Base-by-base conservation (phyloP, 2,113 vertebrate genomes). In the Percina caprodes region DNA sequence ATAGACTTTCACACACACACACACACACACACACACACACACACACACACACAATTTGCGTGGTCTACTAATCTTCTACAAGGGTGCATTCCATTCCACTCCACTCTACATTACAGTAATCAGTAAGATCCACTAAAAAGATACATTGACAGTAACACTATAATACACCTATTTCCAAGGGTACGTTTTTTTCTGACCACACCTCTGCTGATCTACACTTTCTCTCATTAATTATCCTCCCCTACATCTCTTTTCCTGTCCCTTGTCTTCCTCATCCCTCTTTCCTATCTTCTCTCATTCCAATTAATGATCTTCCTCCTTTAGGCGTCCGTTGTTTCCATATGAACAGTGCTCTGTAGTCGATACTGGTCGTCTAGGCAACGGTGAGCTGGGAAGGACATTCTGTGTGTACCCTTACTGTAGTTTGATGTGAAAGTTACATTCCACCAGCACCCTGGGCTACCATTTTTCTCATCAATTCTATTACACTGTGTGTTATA, bases 301-400 rank as follows among this genome's bases (percentile, higher is more conserved):
- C 90, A 94, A 94, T 95, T 94, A 95, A 93, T 86, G 86, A 86
- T 89, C 87, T 78, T 87, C 85, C 87, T 92, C 90, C 91, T 93
- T 91, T 87, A 94, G 92, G 94, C 92, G 93, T 94, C 89, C 55
- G 69, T 87, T 90, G 94, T 95, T 94, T 93, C 94, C 92, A 95
- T 94, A 91, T 93, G 88, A 94, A 94, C 94, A 76, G 87, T 82
- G 83, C 86, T 93, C 89, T 86, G 90, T 91, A 92, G 93, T 93
- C 92, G 79, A 92, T 86, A 80, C 62, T 45, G 33, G 94, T 94
- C n/a, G 87, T 87, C 92, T 82, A 93, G 94, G 93, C 87, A 92
- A 95, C 90, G 46, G 62, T 26, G 88, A 77, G 67, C 82, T 84
- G 58, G 81, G 76, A 86, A 87, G 74, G 83, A 84, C 76, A 76